Evolutionary conservation across 2,113 vertebrate genomes (phyloP).

Genomic region (Cololabis saira): DNA sequence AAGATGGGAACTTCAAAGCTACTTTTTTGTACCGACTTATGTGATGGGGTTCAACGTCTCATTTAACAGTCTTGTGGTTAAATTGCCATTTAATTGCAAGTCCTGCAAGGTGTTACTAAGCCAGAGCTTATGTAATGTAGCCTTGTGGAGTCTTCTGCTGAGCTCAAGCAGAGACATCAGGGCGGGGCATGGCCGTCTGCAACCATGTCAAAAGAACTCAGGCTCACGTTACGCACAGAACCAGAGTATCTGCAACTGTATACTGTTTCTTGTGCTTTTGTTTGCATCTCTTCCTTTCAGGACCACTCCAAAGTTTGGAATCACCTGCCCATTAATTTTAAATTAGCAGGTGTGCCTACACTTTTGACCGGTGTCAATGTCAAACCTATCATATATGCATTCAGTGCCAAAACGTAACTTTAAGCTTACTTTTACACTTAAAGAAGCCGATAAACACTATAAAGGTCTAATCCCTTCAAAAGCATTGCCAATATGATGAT

Average conservation of each 20-base stretch:
- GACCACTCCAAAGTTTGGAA: background rate
- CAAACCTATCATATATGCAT: background rate
- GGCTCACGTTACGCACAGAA: constrained; percentile 28
- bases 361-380: background rate
- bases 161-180: constrained; percentile 33
- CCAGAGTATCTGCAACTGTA: constrained; percentile 23
- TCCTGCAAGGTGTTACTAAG: constrained; percentile 31
- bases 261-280: constrained; percentile 2
- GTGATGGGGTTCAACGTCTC: constrained; percentile 15
- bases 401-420: background rate
- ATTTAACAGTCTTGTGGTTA: constrained; percentile 31
- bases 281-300: constrained; percentile 4
- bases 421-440: background rate
- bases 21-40: constrained; percentile 10
- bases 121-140: constrained; percentile 15
- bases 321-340: constrained; percentile 1
- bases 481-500: background rate
- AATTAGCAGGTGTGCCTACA: background rate
- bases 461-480: background rate
- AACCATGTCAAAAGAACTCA: constrained; percentile 18
- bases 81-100: constrained; percentile 32
- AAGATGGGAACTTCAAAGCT: constrained; percentile 30
- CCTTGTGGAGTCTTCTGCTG: constrained; percentile 8
- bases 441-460: background rate
- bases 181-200: constrained; percentile 24